Conservation (phyloP, 1,140 invertebrate species). For the Holcopasites calliopsidis region DNA sequence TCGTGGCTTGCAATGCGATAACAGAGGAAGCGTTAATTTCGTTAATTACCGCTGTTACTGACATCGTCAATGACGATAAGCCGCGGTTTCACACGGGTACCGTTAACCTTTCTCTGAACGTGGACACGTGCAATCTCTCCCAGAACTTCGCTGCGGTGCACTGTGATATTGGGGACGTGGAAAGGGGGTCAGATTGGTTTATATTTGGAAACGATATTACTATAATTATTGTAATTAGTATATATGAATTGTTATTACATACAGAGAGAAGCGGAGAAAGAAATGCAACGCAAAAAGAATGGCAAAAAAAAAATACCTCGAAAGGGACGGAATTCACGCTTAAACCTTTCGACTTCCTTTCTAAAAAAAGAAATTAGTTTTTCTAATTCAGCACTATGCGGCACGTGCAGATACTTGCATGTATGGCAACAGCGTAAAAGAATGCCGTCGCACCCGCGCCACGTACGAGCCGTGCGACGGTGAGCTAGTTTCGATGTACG, state of each 20-base stretch:
- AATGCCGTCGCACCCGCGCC: slow-evolving; percentile 24
- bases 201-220: too few relatives aligned
- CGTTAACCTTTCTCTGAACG: slow-evolving; percentile 26
- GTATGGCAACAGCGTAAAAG: slow-evolving; percentile 39
- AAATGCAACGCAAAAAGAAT: too few relatives aligned
- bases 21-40: slow-evolving; percentile 37
- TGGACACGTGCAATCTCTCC: slow-evolving; percentile 15
- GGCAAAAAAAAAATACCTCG: too few relatives aligned
- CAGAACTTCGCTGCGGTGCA: background rate
- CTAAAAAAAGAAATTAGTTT: too few relatives aligned
- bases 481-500: slow-evolving; percentile 19
- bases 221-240: too few relatives aligned
- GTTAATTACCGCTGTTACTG: slow-evolving; percentile 25
- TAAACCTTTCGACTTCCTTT: too few relatives aligned
- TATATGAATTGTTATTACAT: too few relatives aligned
- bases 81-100: slow-evolving; percentile 5
- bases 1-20: slow-evolving; percentile 17
- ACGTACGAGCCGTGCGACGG: background rate
- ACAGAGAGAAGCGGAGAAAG: too few relatives aligned
- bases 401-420: slow-evolving; percentile 51
- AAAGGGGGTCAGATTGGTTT: too few relatives aligned
- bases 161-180: too few relatives aligned
- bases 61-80: slow-evolving; percentile 25
- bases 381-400: too few relatives aligned
- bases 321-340: too few relatives aligned